A percentile compares a stretch with the other conserved stretches of the same genome.
phyloP scores from a whole-genome alignment of 2,888 invertebrate species.

The Pharmacophagus antenor region DNA sequence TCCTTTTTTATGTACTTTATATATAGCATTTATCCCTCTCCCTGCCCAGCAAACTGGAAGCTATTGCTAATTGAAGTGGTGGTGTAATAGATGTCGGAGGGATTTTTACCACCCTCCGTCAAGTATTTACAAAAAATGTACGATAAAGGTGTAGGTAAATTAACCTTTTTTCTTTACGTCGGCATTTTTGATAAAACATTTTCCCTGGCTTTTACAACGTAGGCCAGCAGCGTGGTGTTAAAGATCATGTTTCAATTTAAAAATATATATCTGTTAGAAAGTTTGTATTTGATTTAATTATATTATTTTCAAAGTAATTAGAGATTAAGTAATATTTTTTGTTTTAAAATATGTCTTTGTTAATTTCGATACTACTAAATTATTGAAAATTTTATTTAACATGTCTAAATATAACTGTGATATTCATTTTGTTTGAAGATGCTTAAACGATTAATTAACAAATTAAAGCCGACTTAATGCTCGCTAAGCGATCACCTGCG shows the following conservation, averaged over 20 bases:
- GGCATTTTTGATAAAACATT: not conserved
- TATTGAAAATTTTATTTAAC: no score
- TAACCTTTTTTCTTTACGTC: not conserved
- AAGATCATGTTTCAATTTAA: no score
- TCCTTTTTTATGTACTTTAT: constrained; percentile 10
- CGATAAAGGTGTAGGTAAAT: not conserved
- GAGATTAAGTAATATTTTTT: no score
- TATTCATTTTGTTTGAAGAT: not conserved
- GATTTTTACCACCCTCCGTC: constrained; percentile 1
- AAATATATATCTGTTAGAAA: no score
- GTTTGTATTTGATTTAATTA: no score
- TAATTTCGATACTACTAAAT: no score
- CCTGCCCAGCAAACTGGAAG: constrained; percentile 11
- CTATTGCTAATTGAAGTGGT: constrained; percentile 20
- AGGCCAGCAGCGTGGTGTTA: no score
- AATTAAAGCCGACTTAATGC: constrained; percentile 3
- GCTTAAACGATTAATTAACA: constrained; percentile 3
- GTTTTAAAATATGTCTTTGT: no score
- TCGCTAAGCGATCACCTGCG: constrained; percentile 1
- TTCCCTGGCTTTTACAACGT: not conserved
- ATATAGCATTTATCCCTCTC: constrained; percentile 14
- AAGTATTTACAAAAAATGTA: constrained; percentile 2
- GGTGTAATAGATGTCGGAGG: constrained; percentile 8
- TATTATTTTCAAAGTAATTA: no score
- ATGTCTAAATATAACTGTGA: not conserved